phyloP scores from a whole-genome alignment of 2,113 vertebrate species.

The Phoxinus phoxinus region DNA sequence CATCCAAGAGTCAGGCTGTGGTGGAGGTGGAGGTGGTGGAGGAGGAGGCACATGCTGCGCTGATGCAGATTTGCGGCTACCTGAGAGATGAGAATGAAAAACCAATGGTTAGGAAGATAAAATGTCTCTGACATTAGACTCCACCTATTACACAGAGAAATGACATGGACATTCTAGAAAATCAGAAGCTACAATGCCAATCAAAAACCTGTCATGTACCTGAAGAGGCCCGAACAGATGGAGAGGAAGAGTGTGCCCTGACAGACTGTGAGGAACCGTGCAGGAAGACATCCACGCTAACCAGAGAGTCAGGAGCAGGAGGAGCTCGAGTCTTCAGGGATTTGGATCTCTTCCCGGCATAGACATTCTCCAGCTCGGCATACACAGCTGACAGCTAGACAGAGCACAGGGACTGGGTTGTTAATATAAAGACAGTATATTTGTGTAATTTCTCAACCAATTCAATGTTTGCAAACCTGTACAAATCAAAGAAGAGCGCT shows the following conservation, averaged over 20 bases:
- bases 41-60: constrained; percentile 47
- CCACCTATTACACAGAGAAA: neutral
- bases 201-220: constrained; percentile 59
- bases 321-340: constrained; percentile 78
- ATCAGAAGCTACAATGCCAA: neutral
- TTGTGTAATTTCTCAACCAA: neutral
- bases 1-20: constrained; percentile 76
- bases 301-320: constrained; percentile 75
- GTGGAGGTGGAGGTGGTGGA: constrained; percentile 46
- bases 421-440: neutral
- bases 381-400: constrained; percentile 92
- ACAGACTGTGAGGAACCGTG: constrained; percentile 68
- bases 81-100: constrained; percentile 64
- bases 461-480: neutral
- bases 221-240: constrained; percentile 71
- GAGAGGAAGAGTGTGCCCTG: constrained; percentile 67
- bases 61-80: constrained; percentile 72
- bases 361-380: constrained; percentile 90
- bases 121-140: neutral
- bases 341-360: constrained; percentile 82
- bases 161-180: neutral
- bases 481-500: constrained; percentile 32
- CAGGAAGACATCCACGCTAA: constrained; percentile 75
- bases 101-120: neutral
- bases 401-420: constrained; percentile 38